Percentiles rank a stretch among this genome's conserved stretches.
Conservation (phyloP, 1,140 invertebrate species). For the Formica exsecta region DNA sequence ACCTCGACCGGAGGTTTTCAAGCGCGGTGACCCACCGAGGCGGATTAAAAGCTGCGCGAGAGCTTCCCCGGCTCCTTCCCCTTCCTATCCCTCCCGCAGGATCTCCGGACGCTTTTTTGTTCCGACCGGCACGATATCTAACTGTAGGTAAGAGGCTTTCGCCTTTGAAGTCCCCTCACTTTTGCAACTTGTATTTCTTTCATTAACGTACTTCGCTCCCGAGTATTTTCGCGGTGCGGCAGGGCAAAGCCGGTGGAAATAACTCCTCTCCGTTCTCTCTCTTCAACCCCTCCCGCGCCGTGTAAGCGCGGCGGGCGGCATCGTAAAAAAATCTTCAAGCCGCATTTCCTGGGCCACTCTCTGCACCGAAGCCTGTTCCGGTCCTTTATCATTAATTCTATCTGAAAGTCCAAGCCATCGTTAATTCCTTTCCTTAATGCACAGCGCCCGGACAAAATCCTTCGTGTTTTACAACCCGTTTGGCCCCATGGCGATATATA, state of each 20-base stretch:
- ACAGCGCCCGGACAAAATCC: slow-evolving; percentile 45
- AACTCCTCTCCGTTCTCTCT: slow-evolving; percentile 36
- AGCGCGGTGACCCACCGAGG: slow-evolving; percentile 72
- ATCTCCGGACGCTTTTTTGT: slow-evolving; percentile 59
- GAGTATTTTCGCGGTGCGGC: slow-evolving; percentile 71
- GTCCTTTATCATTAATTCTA: slow-evolving; percentile 47
- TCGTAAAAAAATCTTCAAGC: slow-evolving; percentile 69
- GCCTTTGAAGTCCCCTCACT: slow-evolving; percentile 76
- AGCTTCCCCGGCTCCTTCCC: slow-evolving; percentile 54
- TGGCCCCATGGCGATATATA: not conserved
- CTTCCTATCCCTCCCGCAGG: slow-evolving; percentile 12
- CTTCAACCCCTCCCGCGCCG: not conserved
- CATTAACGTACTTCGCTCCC: slow-evolving; percentile 71
- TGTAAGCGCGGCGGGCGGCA: not conserved
- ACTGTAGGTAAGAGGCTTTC: slow-evolving; percentile 77
- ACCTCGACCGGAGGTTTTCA: slow-evolving; percentile 72
- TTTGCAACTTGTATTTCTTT: slow-evolving; percentile 77
- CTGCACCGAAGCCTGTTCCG: not conserved
- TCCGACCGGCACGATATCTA: slow-evolving; percentile 70
- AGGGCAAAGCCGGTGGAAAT: slow-evolving; percentile 61
- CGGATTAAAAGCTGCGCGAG: slow-evolving; percentile 74
- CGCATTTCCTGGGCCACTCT: not conserved
- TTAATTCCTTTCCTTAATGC: slow-evolving; percentile 37
- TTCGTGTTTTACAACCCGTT: slow-evolving; percentile 37
- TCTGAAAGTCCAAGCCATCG: slow-evolving; percentile 24